phyloP scores from a whole-genome alignment of 2,797 vertebrate species.

The Orestias chungarensis region DNA sequence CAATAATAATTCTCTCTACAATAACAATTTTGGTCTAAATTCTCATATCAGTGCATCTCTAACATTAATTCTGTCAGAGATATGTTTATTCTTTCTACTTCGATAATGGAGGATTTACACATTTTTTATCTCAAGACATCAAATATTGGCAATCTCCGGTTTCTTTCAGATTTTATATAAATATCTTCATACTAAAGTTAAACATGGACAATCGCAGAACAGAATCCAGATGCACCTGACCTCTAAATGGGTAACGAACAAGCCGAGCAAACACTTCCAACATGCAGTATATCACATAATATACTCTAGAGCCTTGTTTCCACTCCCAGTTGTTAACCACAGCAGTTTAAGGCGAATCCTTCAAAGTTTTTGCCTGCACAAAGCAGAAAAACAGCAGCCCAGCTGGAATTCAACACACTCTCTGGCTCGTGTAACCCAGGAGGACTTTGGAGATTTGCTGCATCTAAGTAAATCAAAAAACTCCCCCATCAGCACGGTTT shows the following conservation, averaged over 20 bases:
- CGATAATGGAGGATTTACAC: not conserved
- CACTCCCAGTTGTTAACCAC: constrained; percentile 2
- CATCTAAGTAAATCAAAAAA: constrained; percentile 32
- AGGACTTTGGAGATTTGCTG: constrained; percentile 38
- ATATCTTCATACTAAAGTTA: not conserved
- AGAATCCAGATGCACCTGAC: not conserved
- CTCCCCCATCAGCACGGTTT: constrained; percentile 17
- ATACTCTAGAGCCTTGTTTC: not conserved
- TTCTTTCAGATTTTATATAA: not conserved
- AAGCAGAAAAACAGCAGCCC: constrained; percentile 47
- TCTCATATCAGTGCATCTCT: not conserved
- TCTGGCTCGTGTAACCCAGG: constrained; percentile 24
- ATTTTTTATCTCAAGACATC: not conserved
- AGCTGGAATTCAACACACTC: constrained; percentile 35
- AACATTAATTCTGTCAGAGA: too few relatives aligned
- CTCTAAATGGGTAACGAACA: not conserved
- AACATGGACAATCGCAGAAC: not conserved
- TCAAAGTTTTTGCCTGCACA: constrained; percentile 16
- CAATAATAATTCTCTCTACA: too few relatives aligned
- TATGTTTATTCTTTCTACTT: too few relatives aligned
- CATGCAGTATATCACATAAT: not conserved
- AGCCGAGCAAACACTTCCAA: not conserved
- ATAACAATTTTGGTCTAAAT: not conserved
- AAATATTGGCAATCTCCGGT: not conserved
- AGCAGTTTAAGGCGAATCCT: constrained; percentile 20